Evolutionary conservation across 1,140 invertebrate genomes (phyloP).

Genomic region (Archivesica marissinica): DNA sequence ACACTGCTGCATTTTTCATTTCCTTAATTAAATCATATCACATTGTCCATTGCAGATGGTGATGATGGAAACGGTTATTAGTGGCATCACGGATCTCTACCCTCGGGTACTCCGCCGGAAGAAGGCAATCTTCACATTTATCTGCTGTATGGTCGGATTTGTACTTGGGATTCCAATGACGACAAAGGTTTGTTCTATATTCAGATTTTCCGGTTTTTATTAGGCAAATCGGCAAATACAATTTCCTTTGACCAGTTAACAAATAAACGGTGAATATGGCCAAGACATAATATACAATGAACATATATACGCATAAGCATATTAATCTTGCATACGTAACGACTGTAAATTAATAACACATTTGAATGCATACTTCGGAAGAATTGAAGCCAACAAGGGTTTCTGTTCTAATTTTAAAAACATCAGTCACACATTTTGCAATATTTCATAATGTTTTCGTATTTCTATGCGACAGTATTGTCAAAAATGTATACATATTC

Average conservation of each 20-base stretch:
- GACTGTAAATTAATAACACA: not conserved
- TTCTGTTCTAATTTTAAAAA: too few relatives aligned
- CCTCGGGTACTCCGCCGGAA: slow-evolving; percentile 84
- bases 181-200: slow-evolving; percentile 70
- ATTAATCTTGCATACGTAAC: not conserved
- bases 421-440: too few relatives aligned
- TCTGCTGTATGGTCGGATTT: slow-evolving; percentile 77
- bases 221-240: not conserved
- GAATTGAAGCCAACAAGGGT: too few relatives aligned
- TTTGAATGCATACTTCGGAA: not conserved
- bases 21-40: not conserved
- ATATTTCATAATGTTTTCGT: too few relatives aligned
- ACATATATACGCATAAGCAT: too few relatives aligned
- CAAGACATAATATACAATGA: too few relatives aligned
- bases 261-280: too few relatives aligned
- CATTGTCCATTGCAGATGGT: slow-evolving; percentile 88
- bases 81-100: slow-evolving; percentile 90
- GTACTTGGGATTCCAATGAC: slow-evolving; percentile 76
- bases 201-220: too few relatives aligned
- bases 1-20: too few relatives aligned
- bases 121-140: slow-evolving; percentile 77
- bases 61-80: slow-evolving; percentile 91
- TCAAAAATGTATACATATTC: too few relatives aligned
- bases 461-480: too few relatives aligned
- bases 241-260: too few relatives aligned